Base-by-base conservation (phyloP, 2,113 vertebrate genomes). In the Cinclus cinclus region DNA sequence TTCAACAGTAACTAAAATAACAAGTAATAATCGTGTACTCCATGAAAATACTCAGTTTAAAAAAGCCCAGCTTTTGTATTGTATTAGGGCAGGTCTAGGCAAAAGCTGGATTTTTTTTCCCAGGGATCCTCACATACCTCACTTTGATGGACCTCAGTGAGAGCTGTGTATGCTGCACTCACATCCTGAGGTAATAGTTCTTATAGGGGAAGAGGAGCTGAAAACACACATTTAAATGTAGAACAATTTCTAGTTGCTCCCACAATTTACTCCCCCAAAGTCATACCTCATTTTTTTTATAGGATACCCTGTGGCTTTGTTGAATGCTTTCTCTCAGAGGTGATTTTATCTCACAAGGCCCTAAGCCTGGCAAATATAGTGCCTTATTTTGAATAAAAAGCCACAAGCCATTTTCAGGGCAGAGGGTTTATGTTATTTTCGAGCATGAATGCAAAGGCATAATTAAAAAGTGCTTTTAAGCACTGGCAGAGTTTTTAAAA, bases 391-490 rank as follows among this genome's bases (percentile, higher is more conserved):
- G 83, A 79, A 63, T 78, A 39, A 55, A 74, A 67, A 92, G n/a
- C 92, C 77, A 47, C 23, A 50, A 86, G 65, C 60, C 39, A 10
- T 92, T 89, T 95, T 46, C 50, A 69, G 67, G 59, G 56, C 49
- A 69, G 15, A 69, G 22, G 31, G 13, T 67, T 92, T 82, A 59
- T 88, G 39, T 74, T 52, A 11, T 67, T 95, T 95, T 44, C 35
- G 67, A 49, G 37, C 33, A 76, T 55, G 55, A 90, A 65, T 90
- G 67, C 76, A 83, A 69, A 87, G 44, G 8, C 28, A 2, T 74
- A 80, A 88, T 94, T 83, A 37, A 88, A 86, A 89, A 74, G 15
- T 41, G 11, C 13, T 39, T 80, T 87, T 53, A 68, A 92, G 53
- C 33, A 30, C 14, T 33, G 49, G 15, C 41, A 67, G n/a, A 10